Evolutionary conservation across 2,797 vertebrate species (phyloP).

Genomic region (Acomys russatus): DNA sequence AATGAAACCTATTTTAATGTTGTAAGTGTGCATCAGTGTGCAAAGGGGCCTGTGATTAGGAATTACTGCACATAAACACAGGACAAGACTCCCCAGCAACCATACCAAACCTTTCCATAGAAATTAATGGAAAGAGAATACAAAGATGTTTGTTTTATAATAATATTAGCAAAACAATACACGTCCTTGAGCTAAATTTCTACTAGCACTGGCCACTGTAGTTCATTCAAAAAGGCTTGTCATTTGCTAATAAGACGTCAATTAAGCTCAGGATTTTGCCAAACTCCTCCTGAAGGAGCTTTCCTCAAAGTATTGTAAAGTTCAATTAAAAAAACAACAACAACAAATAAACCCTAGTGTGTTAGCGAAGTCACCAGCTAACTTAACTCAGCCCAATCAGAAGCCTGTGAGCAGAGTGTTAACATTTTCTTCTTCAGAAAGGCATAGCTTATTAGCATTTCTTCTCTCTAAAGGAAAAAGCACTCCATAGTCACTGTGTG

Average conservation of each 20-base stretch:
- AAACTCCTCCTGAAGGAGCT: slow-evolving; percentile 80
- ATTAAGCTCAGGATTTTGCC: slow-evolving; percentile 75
- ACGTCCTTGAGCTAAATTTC: slow-evolving; percentile 86
- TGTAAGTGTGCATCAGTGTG: slow-evolving; percentile 35
- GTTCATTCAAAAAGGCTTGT: slow-evolving; percentile 86
- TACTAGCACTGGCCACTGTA: slow-evolving; percentile 86
- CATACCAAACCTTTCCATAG: slow-evolving; percentile 26
- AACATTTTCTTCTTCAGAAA: slow-evolving; percentile 58
- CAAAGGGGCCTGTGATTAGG: background rate
- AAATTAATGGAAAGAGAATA: slow-evolving; percentile 63
- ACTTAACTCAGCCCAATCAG: slow-evolving; percentile 55
- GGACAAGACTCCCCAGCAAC: slow-evolving; percentile 15
- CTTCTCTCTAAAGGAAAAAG: slow-evolving; percentile 79
- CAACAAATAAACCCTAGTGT: slow-evolving; percentile 65
- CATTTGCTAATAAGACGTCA: slow-evolving; percentile 87
- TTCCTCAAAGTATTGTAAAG: slow-evolving; percentile 85
- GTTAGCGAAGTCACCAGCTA: slow-evolving; percentile 85
- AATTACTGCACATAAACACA: slow-evolving; percentile 49
- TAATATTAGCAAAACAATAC: slow-evolving; percentile 83
- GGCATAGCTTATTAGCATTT: slow-evolving; percentile 75
- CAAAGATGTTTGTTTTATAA: slow-evolving; percentile 71
- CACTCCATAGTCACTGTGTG: slow-evolving; percentile 72
- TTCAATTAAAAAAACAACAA: slow-evolving; percentile 82
- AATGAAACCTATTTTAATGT: slow-evolving; percentile 48
- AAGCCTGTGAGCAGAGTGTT: slow-evolving; percentile 51